A percentile compares a stretch with the other conserved stretches of the same genome.
phyloP scores from a whole-genome alignment of 2,113 vertebrate genomes.

The Triplophysa dalaica region DNA sequence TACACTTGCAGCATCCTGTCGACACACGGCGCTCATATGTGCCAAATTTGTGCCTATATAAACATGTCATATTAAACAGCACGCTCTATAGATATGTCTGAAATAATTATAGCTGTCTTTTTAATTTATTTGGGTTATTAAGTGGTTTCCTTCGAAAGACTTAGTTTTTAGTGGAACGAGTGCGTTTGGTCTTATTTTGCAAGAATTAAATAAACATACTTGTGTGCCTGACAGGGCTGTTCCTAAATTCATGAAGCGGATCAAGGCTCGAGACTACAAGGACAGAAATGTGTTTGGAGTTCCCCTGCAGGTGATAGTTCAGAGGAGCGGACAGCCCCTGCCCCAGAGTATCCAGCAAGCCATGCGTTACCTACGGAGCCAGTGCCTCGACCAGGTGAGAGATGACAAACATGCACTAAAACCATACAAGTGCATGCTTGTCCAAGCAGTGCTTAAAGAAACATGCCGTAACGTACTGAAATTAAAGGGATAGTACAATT shows the following conservation, averaged over 20 bases:
- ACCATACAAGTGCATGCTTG: constrained; percentile 21
- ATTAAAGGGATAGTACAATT: not conserved
- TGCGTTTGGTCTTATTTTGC: too few species aligned
- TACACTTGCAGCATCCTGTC: constrained; percentile 2
- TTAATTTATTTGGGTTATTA: not conserved
- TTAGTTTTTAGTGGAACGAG: not conserved
- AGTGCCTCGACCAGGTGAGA: constrained; percentile 91
- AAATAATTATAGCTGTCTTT: not conserved
- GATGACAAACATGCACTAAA: not conserved
- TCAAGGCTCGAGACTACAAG: constrained; percentile 94
- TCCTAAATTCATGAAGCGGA: constrained; percentile 99
- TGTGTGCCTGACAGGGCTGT: constrained; percentile 84
- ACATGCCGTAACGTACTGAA: constrained; percentile 9
- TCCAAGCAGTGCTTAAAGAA: constrained; percentile 8
- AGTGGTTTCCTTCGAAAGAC: not conserved
- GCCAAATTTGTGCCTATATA: not conserved
- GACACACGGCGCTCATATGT: not conserved
- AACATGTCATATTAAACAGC: not conserved
- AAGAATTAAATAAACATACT: not conserved
- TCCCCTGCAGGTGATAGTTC: constrained; percentile 90
- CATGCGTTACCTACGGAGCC: constrained; percentile 85
- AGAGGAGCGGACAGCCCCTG: constrained; percentile 92
- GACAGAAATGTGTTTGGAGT: constrained; percentile 94
- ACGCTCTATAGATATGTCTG: not conserved
- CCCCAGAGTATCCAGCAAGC: constrained; percentile 96